Base-by-base conservation (phyloP, 1,140 invertebrate species). In the Chelonus insularis region DNA sequence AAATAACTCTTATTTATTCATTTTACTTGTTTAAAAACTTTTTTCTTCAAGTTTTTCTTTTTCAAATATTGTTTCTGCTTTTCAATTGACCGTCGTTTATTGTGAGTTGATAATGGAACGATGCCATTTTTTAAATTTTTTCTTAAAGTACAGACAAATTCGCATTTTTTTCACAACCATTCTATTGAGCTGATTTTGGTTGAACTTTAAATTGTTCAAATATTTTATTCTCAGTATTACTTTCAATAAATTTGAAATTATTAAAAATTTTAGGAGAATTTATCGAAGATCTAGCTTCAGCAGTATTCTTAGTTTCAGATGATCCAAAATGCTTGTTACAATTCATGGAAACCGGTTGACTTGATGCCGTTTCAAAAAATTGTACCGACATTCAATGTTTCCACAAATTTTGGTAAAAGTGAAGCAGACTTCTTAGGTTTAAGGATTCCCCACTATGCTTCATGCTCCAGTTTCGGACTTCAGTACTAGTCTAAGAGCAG, bases 381-480 rank as follows among this genome's bases (percentile, higher is more conserved):
- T 25, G 56, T 34, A 8, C 55, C 32, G 12, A 45, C 36, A 25
- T 64, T 29, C 16, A 59, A 20, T 2, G 3, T 14, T 16, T 55
- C 11, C 8, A 63, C 16, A 21, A 57, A 9, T 14, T 37, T 29
- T 48, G 45, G 14, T 0, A 63, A 4, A 25, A 55, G 37, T n/a
- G 23, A 1, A 12, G 37, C 16, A 51, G 57, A 56, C 21, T 64
- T 9, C 41, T 65, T 55, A 36, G 50, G 60, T 16, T 54, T 61
- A 23, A 61, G 36, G 39, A 32, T 14, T 32, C 12, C 1, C 43
- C 47, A 57, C 51, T 50, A 25, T 60, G 25, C 37, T 68, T 60
- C 14, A 65, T 29, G 43, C 66, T 67, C 54, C 64, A 72, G 39
- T 60, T 47, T 18, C 58, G 21, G 39, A 75, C 66, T 16, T 21